Conservation (phyloP, 2,888 invertebrate genomes). For the Apomyelois bistriatella region DNA sequence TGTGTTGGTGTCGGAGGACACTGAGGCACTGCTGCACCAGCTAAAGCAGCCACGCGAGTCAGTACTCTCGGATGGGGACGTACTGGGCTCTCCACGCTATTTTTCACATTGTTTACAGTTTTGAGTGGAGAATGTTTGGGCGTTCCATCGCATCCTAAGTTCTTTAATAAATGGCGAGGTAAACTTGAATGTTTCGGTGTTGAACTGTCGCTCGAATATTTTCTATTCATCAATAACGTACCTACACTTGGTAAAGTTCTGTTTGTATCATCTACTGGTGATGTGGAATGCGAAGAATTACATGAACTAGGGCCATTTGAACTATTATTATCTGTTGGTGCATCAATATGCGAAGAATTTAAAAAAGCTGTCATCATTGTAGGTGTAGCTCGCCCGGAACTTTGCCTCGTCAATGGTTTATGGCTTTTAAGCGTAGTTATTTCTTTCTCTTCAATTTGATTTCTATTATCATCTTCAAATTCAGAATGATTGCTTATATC, state of each 20-base stretch:
- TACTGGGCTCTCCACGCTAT: conserved; percentile 57
- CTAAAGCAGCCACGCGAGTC: conserved; percentile 78
- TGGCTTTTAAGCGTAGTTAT: conserved; percentile 80
- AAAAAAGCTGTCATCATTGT: conserved; percentile 74
- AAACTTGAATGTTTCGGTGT: conserved; percentile 72
- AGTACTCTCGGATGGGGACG: conserved; percentile 83
- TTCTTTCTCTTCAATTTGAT: conserved; percentile 75
- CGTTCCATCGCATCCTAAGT: conserved; percentile 61
- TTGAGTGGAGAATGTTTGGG: conserved; percentile 67
- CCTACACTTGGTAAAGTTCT: conserved; percentile 57
- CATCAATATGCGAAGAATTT: conserved; percentile 64
- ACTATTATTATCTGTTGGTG: conserved; percentile 50
- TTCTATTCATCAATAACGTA: conserved; percentile 66
- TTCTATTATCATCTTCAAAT: conserved; percentile 73
- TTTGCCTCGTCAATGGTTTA: conserved; percentile 84
- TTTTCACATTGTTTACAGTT: conserved; percentile 33
- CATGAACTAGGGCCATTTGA: conserved; percentile 65
- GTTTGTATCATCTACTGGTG: conserved; percentile 58
- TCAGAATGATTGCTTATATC: conserved; percentile 72
- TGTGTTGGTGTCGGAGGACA: conserved; percentile 95
- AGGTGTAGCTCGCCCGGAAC: conserved; percentile 79
- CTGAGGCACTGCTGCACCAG: conserved; percentile 81
- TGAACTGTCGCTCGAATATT: conserved; percentile 64
- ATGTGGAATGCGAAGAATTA: conserved; percentile 66
- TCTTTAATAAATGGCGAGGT: conserved; percentile 66